Evolutionary conservation across 2,113 vertebrate species (phyloP), one percentile per base, ranked within the genome.

Genomic region (Hypanus sabinus): DNA sequence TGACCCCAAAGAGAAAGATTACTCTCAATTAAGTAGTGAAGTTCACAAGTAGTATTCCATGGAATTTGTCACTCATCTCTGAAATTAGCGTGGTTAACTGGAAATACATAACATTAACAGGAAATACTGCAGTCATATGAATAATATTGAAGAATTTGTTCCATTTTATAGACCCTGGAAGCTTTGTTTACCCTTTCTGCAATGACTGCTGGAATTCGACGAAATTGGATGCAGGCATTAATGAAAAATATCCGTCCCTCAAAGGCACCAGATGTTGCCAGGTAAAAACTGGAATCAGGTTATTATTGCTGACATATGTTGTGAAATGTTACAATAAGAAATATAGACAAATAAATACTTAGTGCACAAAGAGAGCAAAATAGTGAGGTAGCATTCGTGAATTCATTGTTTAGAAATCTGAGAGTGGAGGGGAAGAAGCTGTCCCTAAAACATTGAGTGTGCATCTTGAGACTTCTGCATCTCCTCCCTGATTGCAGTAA

Each of bases 211-310:
- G 97, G 97, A 5, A 97, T 97, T 94, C 96, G 97, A 3, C 96
- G 97, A 94, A 97, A 97, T 96, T 97, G 97, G 97, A 97, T 97
- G 95, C 97, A 97, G 94, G 97, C 97, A 0, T 96, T 97, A 68
- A 96, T 97, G 96, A 97, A 97, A 95, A 97, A 97, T 75, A 96
- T 97, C 80, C 95, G 97, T 94, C 97, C 97, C 18, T 97, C 97
- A 94, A 96, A 96, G 9, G 97, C 97, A 10, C 97, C 97, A 11
- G 97, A 97, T 73, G 97, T 97, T 79, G 96, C 97, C 5, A 97
- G 97, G 97, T 97, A 27, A 90, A 30, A 83, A 71, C 5, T 0
- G 46, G 46, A 46, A 46, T 46, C 46, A 46, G 46, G 2, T 46
- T 46, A 46, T 46, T 46, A 46, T 46, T 46, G 46, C 46, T 46